A percentile compares a stretch with the other conserved stretches of the same genome.
Evolutionary conservation across 2,113 vertebrate species (phyloP).

Genomic region (Periophthalmus modestus): DNA sequence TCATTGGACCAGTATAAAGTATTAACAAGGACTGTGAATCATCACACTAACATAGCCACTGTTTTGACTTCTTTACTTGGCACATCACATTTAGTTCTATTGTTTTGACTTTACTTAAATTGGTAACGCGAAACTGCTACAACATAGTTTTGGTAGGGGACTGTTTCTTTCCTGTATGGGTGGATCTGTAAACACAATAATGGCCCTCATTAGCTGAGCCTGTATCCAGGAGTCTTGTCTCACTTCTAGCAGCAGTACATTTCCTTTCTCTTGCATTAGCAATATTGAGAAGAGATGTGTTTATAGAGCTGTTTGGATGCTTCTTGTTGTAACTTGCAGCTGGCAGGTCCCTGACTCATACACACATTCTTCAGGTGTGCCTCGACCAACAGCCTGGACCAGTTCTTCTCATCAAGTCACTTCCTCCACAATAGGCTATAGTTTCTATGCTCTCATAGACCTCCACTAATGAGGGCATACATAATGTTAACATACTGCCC

Average conservation of each 20-base stretch:
- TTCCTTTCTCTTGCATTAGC: constrained; percentile 22
- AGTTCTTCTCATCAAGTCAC: constrained; percentile 31
- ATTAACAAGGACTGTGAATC: constrained; percentile 16
- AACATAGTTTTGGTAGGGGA: neutral
- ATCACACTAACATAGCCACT: neutral
- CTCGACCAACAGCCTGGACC: constrained; percentile 40
- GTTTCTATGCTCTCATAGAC: neutral
- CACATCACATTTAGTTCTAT: neutral
- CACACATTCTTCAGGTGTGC: constrained; percentile 44
- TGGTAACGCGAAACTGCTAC: neutral
- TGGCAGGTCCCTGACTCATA: constrained; percentile 38
- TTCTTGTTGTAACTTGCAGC: constrained; percentile 31
- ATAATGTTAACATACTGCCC: neutral
- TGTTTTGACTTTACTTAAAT: neutral
- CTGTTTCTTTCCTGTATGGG: neutral
- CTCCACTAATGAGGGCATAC: neutral
- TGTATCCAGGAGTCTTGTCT: constrained; percentile 3
- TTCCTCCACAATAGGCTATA: neutral
- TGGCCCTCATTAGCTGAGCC: constrained; percentile 13
- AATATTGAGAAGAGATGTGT: neutral
- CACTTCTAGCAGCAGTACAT: neutral
- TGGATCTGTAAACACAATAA: constrained; percentile 15
- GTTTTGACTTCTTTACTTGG: neutral
- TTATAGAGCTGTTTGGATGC: constrained; percentile 7
- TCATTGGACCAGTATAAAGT: neutral